Evolutionary conservation across 2,797 vertebrate species (phyloP).

Genomic region (Micropoecilia bifurca): DNA sequence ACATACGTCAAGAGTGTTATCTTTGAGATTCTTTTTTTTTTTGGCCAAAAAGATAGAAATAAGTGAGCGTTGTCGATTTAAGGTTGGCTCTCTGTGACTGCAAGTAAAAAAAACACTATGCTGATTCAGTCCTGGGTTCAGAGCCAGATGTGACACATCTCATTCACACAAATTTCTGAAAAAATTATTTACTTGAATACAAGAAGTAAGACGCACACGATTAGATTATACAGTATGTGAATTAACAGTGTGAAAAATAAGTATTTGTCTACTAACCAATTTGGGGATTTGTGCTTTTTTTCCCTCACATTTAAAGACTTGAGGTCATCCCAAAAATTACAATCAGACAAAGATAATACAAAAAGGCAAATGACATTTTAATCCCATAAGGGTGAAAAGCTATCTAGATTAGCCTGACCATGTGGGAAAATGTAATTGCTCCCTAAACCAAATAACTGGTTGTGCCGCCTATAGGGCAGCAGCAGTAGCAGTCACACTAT

Average conservation of each 20-base stretch:
- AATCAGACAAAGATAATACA: neutral
- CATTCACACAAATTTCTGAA: constrained; percentile 15
- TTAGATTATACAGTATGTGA: neutral
- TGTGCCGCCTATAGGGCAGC: neutral
- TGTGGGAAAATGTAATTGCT: neutral
- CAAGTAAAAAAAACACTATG: neutral
- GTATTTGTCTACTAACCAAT: neutral
- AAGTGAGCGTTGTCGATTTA: constrained; percentile 17
- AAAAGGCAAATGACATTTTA: neutral
- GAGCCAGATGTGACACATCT: constrained; percentile 35
- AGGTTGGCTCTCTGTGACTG: constrained; percentile 18
- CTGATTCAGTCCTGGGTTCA: constrained; percentile 24
- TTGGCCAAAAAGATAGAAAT: constrained; percentile 11
- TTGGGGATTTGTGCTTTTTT: neutral
- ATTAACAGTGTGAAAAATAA: neutral
- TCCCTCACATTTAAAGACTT: neutral
- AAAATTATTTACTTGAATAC: neutral
- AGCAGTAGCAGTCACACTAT: neutral
- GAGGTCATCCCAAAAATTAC: neutral
- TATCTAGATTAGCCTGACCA: neutral
- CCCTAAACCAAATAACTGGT: neutral
- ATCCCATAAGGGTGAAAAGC: neutral
- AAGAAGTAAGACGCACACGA: neutral
- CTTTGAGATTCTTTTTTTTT: constrained; percentile 24
- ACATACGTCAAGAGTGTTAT: constrained; percentile 20